Percentiles rank a stretch among this genome's conserved stretches.
These are phyloP conservation scores for Telmatherina bonti DNA, from an alignment of 2,797 vertebrate species.

Conservation along the genomic window DNA sequence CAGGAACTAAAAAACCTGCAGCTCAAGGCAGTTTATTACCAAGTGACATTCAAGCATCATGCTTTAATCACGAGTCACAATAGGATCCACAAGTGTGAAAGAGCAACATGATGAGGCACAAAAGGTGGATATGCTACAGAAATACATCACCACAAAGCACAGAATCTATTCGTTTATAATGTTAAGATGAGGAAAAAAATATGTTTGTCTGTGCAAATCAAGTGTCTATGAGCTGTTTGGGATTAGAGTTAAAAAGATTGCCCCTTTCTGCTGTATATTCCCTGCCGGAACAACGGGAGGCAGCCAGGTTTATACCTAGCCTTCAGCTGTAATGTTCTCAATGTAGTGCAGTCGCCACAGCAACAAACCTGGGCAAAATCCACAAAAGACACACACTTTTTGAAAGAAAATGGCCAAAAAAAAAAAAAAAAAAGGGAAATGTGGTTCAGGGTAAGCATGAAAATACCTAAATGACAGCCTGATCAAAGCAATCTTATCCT, in stretches of 20 bases:
- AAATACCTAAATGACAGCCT: slow-evolving; percentile 47
- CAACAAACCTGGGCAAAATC: slow-evolving; percentile 18
- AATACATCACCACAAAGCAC: slow-evolving; percentile 15
- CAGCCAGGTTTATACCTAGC: slow-evolving; percentile 73
- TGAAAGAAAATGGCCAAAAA: background rate
- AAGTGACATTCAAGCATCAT: slow-evolving; percentile 57
- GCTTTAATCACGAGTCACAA: slow-evolving; percentile 62
- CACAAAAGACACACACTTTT: slow-evolving; percentile 1
- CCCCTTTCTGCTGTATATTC: slow-evolving; percentile 43
- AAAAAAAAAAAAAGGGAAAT: slow-evolving; percentile 6
- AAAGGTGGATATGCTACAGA: slow-evolving; percentile 13
- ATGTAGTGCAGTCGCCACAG: slow-evolving; percentile 53
- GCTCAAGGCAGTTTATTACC: slow-evolving; percentile 67
- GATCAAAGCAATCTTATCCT: slow-evolving; percentile 31
- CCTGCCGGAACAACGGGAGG: slow-evolving; percentile 53
- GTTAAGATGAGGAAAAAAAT: slow-evolving; percentile 22
- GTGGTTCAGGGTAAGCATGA: background rate
- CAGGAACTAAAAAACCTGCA: slow-evolving; percentile 67
- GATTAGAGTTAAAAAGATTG: slow-evolving; percentile 64
- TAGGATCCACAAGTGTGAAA: slow-evolving; percentile 26
- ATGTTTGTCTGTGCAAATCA: background rate
- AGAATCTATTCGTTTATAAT: slow-evolving; percentile 33
- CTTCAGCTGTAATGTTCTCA: slow-evolving; percentile 70
- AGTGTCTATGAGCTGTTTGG: slow-evolving; percentile 33
- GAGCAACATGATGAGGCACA: slow-evolving; percentile 32